Base-by-base conservation (phyloP, 2,888 invertebrate genomes). In the Metopia argyrocephala region DNA sequence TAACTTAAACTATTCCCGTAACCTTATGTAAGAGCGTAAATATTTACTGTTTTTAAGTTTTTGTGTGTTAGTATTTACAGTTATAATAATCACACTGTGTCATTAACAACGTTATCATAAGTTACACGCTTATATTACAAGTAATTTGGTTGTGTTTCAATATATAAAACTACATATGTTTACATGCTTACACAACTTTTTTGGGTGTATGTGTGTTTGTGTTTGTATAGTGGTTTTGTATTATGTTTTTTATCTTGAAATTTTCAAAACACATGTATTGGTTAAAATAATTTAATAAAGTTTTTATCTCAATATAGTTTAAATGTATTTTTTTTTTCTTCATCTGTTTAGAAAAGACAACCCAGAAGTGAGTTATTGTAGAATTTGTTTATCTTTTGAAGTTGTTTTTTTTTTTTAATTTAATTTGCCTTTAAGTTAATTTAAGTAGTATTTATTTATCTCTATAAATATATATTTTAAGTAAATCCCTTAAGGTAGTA, bases 241-340 rank as follows among this genome's bases (percentile, higher is more conserved):
- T 62, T 48, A 46, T 69, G 18, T 57, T 69, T 79, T 38, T 38
- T 79, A 70, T 79, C 69, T 74, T 52, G 3, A 57, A 57, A 25
- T 57, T 15, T 25, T 21, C 27, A 48, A 59, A 76, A 65, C 65
- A 75, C 54, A 54, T 71, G 76, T 71, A 66, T 76, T 57, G 62
- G 70, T 62, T 76, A 59, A 80, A 76, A 45, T 73, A 71, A 69
- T 76, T 76, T 80, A 73, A 73, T 50, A 69, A 68, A 80, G 25
- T 80, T 73, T 38, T 71, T 66, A 76, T 66, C 56, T 65, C 20
- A 23, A 68, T 66, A 52, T 2, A 15, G 38, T 38, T 15, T 38
- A 12, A 3, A 38, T 38, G 9, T 38, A 15, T 38, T 38, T 38
- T 12, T 38, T 38, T 38, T 38, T 15, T 6, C 12, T 38, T 12